A percentile compares a stretch with the other conserved stretches of the same genome.
Evolutionary conservation across 2,113 vertebrate species (phyloP).

Genomic region (Balaenoptera acutorostrata): DNA sequence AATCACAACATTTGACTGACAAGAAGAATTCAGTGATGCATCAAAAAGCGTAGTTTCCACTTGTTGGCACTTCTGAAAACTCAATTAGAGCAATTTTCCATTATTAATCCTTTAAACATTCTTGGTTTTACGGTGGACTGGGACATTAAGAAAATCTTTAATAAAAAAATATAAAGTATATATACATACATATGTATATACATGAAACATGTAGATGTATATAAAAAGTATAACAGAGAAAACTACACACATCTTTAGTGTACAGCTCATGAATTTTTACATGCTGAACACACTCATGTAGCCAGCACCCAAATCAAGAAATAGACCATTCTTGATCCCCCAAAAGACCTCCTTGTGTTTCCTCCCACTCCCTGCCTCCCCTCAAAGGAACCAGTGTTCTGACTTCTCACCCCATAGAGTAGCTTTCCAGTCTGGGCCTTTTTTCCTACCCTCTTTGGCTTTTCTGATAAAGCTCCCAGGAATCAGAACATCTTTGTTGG

Average conservation of each 20-base stretch:
- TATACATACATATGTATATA: background rate
- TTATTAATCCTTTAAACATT: background rate
- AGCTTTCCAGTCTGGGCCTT: background rate
- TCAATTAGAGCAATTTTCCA: background rate
- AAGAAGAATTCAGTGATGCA: background rate
- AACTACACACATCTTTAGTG: background rate
- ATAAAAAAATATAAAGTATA: background rate
- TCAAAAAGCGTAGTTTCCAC: background rate
- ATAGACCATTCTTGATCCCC: background rate
- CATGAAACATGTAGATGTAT: background rate
- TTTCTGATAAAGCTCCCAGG: background rate
- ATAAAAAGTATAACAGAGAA: background rate
- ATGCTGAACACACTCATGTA: background rate
- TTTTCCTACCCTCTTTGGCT: background rate
- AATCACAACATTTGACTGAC: background rate
- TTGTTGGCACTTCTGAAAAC: background rate
- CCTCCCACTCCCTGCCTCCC: background rate
- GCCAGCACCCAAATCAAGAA: background rate
- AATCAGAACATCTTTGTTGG: conserved; percentile 22
- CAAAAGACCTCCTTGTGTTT: background rate
- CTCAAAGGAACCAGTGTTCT: background rate
- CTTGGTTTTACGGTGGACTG: background rate
- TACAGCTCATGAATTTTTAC: background rate
- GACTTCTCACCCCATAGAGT: background rate
- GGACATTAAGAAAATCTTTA: background rate